These are phyloP conservation scores for Phrixothrix hirtus DNA, from an alignment of 2,888 invertebrate genomes.

Conservation along the genomic window DNA sequence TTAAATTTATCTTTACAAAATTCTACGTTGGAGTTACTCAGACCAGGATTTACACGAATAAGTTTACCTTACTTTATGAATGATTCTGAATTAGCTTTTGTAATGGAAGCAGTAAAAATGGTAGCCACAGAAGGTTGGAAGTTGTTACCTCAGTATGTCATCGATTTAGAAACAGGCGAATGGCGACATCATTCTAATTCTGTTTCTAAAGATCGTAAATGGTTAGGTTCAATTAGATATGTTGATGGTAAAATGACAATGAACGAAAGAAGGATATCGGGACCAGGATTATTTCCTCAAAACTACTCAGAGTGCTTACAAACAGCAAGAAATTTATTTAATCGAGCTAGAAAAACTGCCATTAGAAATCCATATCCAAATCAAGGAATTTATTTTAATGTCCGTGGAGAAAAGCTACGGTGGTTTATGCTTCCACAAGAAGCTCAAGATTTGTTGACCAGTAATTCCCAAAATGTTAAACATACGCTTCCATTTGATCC, in stretches of 20 bases:
- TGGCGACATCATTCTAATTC: constrained; percentile 85
- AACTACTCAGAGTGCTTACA: constrained; percentile 77
- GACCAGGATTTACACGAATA: constrained; percentile 85
- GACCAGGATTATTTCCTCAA: constrained; percentile 73
- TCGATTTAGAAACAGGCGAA: constrained; percentile 87
- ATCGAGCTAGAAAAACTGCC: constrained; percentile 74
- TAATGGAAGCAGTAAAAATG: constrained; percentile 82
- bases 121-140: constrained; percentile 90
- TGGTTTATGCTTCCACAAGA: constrained; percentile 92
- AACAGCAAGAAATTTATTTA: constrained; percentile 77
- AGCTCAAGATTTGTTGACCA: constrained; percentile 75
- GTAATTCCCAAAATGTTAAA: constrained; percentile 75
- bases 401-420: constrained; percentile 69
- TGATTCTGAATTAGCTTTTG: constrained; percentile 77
- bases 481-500: constrained; percentile 78
- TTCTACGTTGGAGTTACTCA: constrained; percentile 68
- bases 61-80: constrained; percentile 85
- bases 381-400: constrained; percentile 72
- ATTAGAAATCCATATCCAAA: constrained; percentile 75
- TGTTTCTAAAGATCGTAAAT: constrained; percentile 79
- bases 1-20: constrained; percentile 53
- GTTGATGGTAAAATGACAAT: constrained; percentile 74
- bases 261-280: constrained; percentile 72
- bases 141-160: constrained; percentile 81
- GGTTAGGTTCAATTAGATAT: constrained; percentile 73